These are phyloP conservation scores for Pharmacophagus antenor DNA, from an alignment of 2,888 invertebrate species.

Conservation along the genomic window DNA sequence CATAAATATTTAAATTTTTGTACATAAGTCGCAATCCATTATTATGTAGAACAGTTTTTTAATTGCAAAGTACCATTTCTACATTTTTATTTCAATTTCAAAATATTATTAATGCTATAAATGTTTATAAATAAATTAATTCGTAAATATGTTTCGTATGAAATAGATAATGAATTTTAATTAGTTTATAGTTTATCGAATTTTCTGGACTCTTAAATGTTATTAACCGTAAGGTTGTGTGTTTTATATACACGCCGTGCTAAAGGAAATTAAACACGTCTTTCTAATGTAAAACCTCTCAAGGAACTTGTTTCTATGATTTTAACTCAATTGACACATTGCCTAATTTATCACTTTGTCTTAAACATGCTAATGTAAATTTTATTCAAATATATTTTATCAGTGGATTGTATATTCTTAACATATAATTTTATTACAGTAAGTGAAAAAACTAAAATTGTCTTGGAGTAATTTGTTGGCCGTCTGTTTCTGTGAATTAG, in stretches of 20 bases:
- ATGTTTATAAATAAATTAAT: too few species aligned
- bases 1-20: slow-evolving; percentile 1
- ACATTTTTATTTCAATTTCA: too few species aligned
- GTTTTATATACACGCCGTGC: not conserved
- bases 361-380: not conserved
- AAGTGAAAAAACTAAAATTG: not conserved
- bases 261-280: not conserved
- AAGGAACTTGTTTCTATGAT: not conserved
- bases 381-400: slow-evolving; percentile 1
- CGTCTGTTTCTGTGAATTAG: slow-evolving; percentile 50
- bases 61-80: too few species aligned
- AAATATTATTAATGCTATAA: too few species aligned
- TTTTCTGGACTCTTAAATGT: too few species aligned
- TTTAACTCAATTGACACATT: slow-evolving; percentile 1
- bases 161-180: too few species aligned
- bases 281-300: not conserved
- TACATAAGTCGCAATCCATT: not conserved
- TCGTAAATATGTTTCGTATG: too few species aligned
- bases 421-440: not conserved
- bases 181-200: too few species aligned
- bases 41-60: not conserved
- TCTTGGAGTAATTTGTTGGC: slow-evolving; percentile 25
- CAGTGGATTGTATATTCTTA: not conserved
- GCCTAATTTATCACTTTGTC: not conserved
- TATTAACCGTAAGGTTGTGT: too few species aligned